These are phyloP conservation scores for Diprion similis DNA, from an alignment of 1,140 invertebrate species.

Conservation along the genomic window DNA sequence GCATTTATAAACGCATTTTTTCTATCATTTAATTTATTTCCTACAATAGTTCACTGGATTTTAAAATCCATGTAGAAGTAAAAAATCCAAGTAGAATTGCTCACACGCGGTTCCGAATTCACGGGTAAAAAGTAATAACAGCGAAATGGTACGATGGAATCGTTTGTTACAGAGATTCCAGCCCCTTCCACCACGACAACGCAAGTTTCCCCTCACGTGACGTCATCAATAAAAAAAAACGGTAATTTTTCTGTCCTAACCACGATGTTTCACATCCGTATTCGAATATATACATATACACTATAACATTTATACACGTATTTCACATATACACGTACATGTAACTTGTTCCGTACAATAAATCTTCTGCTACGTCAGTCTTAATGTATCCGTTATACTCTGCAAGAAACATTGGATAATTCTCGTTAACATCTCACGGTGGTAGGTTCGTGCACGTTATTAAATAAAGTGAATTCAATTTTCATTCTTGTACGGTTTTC, in stretches of 20 bases:
- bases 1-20: too few relatives aligned
- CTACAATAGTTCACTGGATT: too few relatives aligned
- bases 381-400: constrained; percentile 3
- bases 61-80: too few relatives aligned
- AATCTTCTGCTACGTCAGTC: not conserved
- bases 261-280: not conserved
- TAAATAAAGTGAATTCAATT: too few relatives aligned
- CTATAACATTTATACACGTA: not conserved
- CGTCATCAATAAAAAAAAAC: constrained; percentile 46
- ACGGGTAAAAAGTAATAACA: too few relatives aligned
- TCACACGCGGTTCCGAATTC: too few relatives aligned
- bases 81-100: too few relatives aligned
- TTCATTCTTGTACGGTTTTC: too few relatives aligned
- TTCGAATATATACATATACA: too few relatives aligned
- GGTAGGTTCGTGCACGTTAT: not conserved
- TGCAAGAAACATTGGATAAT: constrained; percentile 37
- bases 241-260: constrained; percentile 38
- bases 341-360: not conserved
- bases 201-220: constrained; percentile 57
- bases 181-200: constrained; percentile 74
- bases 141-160: not conserved
- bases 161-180: constrained; percentile 68
- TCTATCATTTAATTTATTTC: too few relatives aligned
- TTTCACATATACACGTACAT: not conserved
- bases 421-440: not conserved